phyloP scores from a whole-genome alignment of 1,140 invertebrate species.

The Drosophila funebris region DNA sequence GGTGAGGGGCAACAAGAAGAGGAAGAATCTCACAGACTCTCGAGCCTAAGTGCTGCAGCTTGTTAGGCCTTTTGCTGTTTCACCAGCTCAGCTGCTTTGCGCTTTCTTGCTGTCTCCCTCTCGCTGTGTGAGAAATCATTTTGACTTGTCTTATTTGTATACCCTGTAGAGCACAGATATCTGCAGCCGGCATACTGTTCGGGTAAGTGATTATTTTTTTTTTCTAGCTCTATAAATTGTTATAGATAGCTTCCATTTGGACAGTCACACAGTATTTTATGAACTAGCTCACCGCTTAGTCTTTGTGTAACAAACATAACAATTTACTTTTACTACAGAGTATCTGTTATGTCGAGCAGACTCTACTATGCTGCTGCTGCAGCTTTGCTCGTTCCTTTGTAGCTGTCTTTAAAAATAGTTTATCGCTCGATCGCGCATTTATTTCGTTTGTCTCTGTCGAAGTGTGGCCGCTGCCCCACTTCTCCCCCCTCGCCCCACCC shows the following conservation, averaged over 20 bases:
- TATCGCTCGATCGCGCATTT: constrained; percentile 81
- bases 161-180: not conserved
- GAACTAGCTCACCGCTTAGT: too few relatives aligned
- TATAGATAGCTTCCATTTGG: too few relatives aligned
- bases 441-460: constrained; percentile 81
- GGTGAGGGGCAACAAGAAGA: too few relatives aligned
- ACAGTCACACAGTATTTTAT: too few relatives aligned
- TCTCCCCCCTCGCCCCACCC: not conserved
- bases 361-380: constrained; percentile 26
- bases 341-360: constrained; percentile 22
- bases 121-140: constrained; percentile 71
- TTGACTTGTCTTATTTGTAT: constrained; percentile 53
- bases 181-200: not conserved
- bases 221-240: too few relatives aligned
- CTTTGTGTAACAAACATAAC: too few relatives aligned
- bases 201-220: too few relatives aligned
- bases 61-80: constrained; percentile 58
- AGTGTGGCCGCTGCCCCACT: constrained; percentile 52
- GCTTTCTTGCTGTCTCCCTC: constrained; percentile 32
- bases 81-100: constrained; percentile 4
- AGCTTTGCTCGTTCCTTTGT: constrained; percentile 60
- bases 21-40: constrained; percentile 27
- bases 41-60: constrained; percentile 57
- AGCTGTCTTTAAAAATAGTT: constrained; percentile 81
- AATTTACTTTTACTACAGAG: too few relatives aligned